phyloP scores from a whole-genome alignment of 2,113 vertebrate genomes.

The Panthera uncia region DNA sequence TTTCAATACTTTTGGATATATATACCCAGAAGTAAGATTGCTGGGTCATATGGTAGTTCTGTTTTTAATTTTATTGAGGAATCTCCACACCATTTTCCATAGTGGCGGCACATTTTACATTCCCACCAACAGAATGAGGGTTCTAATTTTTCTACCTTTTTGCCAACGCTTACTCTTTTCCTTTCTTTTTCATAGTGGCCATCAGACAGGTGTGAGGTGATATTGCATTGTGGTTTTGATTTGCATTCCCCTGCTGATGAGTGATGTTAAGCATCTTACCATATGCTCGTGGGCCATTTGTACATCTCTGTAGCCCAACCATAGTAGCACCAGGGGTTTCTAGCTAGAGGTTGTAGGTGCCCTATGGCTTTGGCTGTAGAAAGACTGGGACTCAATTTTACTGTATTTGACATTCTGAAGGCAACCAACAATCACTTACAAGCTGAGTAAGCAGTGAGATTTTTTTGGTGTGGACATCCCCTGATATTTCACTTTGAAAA shows the following conservation, averaged over 20 bases:
- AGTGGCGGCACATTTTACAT: neutral
- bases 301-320: neutral
- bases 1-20: neutral
- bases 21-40: neutral
- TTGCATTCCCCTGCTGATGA: neutral
- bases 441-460: neutral
- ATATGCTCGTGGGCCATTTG: neutral
- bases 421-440: neutral
- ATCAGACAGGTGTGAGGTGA: neutral
- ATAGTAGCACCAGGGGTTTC: neutral
- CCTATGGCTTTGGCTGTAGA: neutral
- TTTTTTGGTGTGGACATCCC: neutral
- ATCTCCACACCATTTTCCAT: neutral
- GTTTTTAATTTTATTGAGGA: neutral
- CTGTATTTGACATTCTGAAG: neutral
- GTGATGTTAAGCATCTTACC: neutral
- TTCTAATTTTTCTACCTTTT: neutral
- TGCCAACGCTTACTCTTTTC: neutral
- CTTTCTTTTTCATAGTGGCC: neutral
- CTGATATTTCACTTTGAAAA: constrained; percentile 52
- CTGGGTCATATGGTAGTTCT: neutral
- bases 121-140: neutral
- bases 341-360: neutral
- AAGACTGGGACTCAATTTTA: neutral
- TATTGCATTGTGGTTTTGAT: neutral